These are phyloP conservation scores for Euplagia quadripunctaria DNA, from an alignment of 2,888 invertebrate species.

Conservation along the genomic window DNA sequence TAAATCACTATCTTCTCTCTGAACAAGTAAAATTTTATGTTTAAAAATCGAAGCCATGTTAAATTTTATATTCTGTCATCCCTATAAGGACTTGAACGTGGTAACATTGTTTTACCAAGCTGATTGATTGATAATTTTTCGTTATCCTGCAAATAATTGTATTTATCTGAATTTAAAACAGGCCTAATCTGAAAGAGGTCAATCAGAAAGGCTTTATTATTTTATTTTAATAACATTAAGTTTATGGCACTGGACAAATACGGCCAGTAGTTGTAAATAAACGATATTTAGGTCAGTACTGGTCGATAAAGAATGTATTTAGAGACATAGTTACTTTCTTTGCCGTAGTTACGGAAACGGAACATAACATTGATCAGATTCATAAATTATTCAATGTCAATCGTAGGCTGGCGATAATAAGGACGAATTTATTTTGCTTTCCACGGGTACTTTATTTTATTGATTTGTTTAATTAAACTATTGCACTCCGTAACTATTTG, in stretches of 20 bases:
- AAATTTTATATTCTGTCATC: too few species aligned
- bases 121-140: too few species aligned
- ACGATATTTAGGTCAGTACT: constrained; percentile 3
- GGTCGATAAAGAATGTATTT: constrained; percentile 4
- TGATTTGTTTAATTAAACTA: background rate
- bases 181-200: too few species aligned
- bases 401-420: constrained; percentile 11
- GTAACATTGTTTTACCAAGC: too few species aligned
- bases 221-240: too few species aligned
- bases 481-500: background rate
- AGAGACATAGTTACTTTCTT: background rate
- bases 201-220: too few species aligned
- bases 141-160: too few species aligned
- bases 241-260: background rate
- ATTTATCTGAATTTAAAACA: too few species aligned
- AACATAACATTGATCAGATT: constrained; percentile 20
- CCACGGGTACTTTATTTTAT: background rate
- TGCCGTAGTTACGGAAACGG: constrained; percentile 14
- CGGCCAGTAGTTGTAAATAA: background rate
- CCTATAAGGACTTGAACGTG: too few species aligned
- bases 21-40: too few species aligned
- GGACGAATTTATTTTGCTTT: constrained; percentile 15
- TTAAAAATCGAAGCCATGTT: too few species aligned
- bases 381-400: constrained; percentile 24
- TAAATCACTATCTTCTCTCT: too few species aligned